Evolutionary conservation across 1,140 invertebrate genomes (phyloP).

Genomic region (Drosophila pruinosa): DNA sequence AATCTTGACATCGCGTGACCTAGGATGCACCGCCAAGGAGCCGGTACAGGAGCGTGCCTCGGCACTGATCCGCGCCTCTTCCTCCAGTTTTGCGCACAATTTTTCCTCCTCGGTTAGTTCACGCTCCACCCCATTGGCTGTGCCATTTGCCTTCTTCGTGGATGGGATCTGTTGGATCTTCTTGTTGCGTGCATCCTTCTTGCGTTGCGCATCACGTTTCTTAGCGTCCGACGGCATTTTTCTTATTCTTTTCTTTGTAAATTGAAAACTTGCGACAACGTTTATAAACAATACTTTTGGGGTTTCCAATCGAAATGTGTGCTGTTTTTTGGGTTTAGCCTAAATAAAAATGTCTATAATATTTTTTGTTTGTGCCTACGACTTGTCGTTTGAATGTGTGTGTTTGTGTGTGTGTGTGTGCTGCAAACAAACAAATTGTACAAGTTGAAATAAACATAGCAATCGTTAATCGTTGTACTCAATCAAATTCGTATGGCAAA

Average conservation of each 20-base stretch:
- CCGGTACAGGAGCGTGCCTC: constrained; percentile 97
- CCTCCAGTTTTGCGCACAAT: constrained; percentile 93
- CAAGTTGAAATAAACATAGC: neutral
- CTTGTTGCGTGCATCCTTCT: constrained; percentile 94
- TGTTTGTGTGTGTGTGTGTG: constrained; percentile 6
- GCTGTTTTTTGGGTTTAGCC: constrained; percentile 23
- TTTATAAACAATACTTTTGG: constrained; percentile 20
- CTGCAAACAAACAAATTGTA: neutral
- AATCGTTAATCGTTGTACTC: neutral
- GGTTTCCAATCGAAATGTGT: constrained; percentile 16
- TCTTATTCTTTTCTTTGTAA: neutral
- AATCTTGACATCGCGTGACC: constrained; percentile 98
- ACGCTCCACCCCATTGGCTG: constrained; percentile 80
- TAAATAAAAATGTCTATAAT: constrained; percentile 26
- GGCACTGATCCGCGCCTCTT: constrained; percentile 94
- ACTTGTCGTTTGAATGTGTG: neutral
- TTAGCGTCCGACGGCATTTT: constrained; percentile 86
- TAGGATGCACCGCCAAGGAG: constrained; percentile 95
- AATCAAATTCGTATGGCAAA: neutral
- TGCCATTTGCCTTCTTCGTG: constrained; percentile 78
- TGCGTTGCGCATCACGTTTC: constrained; percentile 98
- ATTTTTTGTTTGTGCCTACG: neutral
- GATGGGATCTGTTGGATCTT: constrained; percentile 85
- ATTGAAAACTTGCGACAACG: neutral
- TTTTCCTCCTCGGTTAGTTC: constrained; percentile 88